Conservation (phyloP, 2,113 vertebrate genomes). For the Toxotes chatareus region DNA sequence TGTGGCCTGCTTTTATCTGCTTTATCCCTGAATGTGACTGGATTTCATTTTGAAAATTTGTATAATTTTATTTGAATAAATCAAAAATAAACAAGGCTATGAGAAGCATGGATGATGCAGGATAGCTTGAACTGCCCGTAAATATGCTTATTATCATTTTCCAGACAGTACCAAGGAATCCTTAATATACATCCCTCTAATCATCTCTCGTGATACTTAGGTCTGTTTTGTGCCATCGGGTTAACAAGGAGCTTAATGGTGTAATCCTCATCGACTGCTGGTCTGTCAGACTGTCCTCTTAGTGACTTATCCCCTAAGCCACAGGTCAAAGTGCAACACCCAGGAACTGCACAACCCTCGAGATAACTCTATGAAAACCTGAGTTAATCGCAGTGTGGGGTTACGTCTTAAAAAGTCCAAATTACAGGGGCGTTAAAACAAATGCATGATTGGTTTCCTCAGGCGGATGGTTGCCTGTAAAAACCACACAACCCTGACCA, state of each 20-base stretch:
- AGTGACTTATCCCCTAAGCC: slow-evolving; percentile 50
- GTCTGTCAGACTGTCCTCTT: slow-evolving; percentile 59
- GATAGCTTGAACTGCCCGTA: neutral
- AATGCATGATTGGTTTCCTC: neutral
- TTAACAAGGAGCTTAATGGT: slow-evolving; percentile 73
- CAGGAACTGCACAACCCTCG: slow-evolving; percentile 4
- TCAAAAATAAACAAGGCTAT: slow-evolving; percentile 27
- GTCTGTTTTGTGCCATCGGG: slow-evolving; percentile 54
- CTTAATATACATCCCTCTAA: slow-evolving; percentile 18
- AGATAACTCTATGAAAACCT: neutral
- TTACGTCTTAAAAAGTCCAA: neutral
- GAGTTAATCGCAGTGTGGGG: neutral
- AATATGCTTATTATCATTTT: slow-evolving; percentile 37
- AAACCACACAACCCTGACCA: neutral
- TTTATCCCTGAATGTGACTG: slow-evolving; percentile 16
- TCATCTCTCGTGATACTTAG: slow-evolving; percentile 30
- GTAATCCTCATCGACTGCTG: slow-evolving; percentile 63
- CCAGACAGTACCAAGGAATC: slow-evolving; percentile 15
- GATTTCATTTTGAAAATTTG: slow-evolving; percentile 45
- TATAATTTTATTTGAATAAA: slow-evolving; percentile 6
- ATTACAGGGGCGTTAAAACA: slow-evolving; percentile 16
- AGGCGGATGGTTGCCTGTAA: slow-evolving; percentile 36
- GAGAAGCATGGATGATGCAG: neutral
- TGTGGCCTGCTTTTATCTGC: slow-evolving; percentile 30
- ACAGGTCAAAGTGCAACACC: slow-evolving; percentile 56